A percentile compares a stretch with the other conserved stretches of the same genome.
These are phyloP conservation scores for Pangasius macronema DNA, from an alignment of 2,797 vertebrate species.

Conservation along the genomic window DNA sequence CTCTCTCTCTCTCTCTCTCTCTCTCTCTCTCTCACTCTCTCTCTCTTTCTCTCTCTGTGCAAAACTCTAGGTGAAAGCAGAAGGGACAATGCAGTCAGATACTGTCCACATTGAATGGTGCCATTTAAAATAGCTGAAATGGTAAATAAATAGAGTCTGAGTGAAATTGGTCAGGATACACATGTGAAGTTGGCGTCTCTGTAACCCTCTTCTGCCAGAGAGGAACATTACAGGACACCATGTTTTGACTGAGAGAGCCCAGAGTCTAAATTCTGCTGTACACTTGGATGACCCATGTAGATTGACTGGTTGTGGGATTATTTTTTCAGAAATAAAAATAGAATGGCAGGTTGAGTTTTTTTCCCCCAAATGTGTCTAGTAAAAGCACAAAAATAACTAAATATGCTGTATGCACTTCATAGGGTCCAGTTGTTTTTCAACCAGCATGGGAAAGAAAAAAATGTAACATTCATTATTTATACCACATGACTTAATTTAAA, in stretches of 20 bases:
- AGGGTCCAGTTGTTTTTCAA: conserved; percentile 24
- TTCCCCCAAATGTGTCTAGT: conserved; percentile 50
- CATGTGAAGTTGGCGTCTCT: conserved; percentile 53
- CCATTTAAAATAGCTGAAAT: conserved; percentile 56
- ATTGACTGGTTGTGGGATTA: conserved; percentile 61
- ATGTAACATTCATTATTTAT: background rate
- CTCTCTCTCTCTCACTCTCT: background rate
- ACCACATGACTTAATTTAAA: background rate
- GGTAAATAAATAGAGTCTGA: conserved; percentile 64
- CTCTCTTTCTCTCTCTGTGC: background rate
- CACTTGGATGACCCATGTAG: conserved; percentile 53
- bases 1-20: background rate
- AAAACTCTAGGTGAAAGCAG: conserved; percentile 1
- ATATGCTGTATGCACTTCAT: conserved; percentile 24
- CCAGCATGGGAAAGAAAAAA: background rate
- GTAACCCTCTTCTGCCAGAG: conserved; percentile 52
- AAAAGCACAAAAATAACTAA: conserved; percentile 37
- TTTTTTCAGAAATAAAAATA: conserved; percentile 53
- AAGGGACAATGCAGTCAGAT: conserved; percentile 17
- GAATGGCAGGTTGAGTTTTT: conserved; percentile 60
- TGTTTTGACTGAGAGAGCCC: conserved; percentile 65
- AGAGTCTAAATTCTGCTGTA: conserved; percentile 58
- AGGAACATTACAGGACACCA: conserved; percentile 55
- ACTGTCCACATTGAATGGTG: conserved; percentile 49
- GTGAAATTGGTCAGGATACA: conserved; percentile 58